Conservation (phyloP, 2,797 vertebrate species). For the Falco cherrug region DNA sequence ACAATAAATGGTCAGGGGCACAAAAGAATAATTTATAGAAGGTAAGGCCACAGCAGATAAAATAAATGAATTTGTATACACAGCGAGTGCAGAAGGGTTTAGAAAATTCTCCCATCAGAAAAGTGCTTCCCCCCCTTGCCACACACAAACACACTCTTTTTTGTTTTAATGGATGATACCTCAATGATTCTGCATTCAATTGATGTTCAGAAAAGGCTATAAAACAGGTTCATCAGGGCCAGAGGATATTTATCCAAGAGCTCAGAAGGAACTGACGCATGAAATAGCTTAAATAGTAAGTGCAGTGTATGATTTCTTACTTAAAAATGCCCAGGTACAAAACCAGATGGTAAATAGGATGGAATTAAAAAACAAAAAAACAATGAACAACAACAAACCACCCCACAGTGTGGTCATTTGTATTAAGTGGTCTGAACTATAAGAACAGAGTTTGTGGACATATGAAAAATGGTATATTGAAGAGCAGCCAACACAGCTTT, state of each 20-base stretch:
- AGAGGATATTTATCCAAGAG: background rate
- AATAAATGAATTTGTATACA: background rate
- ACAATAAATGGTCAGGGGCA: background rate
- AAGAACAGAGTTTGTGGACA: fast-evolving
- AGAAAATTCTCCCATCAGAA: background rate
- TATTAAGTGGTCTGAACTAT: background rate
- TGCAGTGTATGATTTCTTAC: background rate
- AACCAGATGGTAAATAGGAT: background rate
- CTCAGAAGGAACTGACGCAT: background rate
- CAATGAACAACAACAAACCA: background rate
- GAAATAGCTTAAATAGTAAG: background rate
- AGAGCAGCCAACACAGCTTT: background rate
- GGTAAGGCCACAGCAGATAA: background rate
- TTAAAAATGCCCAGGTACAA: background rate
- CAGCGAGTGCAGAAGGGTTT: background rate
- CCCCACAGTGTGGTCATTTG: background rate
- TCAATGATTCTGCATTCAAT: background rate
- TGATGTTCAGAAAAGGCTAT: background rate
- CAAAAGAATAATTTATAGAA: background rate
- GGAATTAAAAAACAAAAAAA: background rate
- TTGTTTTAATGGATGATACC: background rate
- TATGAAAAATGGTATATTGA: background rate
- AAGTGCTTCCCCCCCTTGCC: background rate
- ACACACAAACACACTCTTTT: background rate
- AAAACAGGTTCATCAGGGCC: background rate